A percentile compares a stretch with the other conserved stretches of the same genome.
These are phyloP conservation scores for Gortyna flavago DNA, from an alignment of 2,888 invertebrate species.

Conservation along the genomic window DNA sequence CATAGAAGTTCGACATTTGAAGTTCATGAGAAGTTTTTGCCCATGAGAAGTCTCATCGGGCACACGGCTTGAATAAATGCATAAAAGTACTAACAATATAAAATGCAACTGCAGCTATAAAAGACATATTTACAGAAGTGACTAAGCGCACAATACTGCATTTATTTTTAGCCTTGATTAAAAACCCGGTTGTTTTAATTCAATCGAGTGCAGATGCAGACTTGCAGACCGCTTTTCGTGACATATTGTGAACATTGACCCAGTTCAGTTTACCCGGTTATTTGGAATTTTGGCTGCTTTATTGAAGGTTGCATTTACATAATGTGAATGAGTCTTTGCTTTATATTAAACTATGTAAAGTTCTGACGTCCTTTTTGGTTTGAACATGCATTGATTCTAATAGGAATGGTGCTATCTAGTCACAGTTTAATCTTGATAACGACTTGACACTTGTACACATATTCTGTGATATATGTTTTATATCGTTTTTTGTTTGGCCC, in stretches of 20 bases:
- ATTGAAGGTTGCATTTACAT: constrained; percentile 4
- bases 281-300: constrained; percentile 9
- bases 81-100: neutral
- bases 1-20: too few species aligned
- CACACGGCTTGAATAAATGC: neutral
- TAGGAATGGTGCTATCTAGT: neutral
- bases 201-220: constrained; percentile 1
- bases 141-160: constrained; percentile 22
- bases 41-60: neutral
- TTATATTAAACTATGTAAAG: constrained; percentile 4
- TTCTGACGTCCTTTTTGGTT: neutral
- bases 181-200: constrained; percentile 44
- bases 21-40: too few species aligned
- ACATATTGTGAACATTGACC: constrained; percentile 39
- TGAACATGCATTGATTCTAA: neutral
- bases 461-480: too few species aligned
- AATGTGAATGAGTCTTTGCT: constrained; percentile 1
- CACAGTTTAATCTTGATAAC: neutral
- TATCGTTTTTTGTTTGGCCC: too few species aligned
- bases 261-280: constrained; percentile 44
- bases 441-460: neutral
- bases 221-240: constrained; percentile 3
- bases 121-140: constrained; percentile 17
- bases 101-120: neutral
- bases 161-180: constrained; percentile 26